Evolutionary conservation across 2,888 invertebrate genomes (phyloP), one percentile per base, ranked within the genome.

Genomic region (Argyresthia albistria): DNA sequence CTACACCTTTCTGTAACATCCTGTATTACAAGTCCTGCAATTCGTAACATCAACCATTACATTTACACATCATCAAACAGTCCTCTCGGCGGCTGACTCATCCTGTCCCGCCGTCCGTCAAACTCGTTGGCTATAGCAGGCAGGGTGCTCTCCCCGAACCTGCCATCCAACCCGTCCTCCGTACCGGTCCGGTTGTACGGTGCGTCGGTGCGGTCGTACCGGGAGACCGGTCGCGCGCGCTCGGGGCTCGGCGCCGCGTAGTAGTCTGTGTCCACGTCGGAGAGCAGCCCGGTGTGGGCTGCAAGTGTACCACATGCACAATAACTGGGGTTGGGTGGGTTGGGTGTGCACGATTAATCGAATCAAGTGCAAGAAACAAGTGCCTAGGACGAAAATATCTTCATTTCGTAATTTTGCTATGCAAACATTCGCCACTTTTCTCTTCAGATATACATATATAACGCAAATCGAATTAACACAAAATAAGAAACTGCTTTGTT

Each of bases 31-130:
- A 4, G 8, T 39, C 3, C 8, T 39, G 8, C 8, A 39, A 11
- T n/a, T 39, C 9, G 8, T 39, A 39, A 8, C n/a, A 11, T 9
- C 1, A 47, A 3, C 4, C 12, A 10, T 14, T 46, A 52, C n/a
- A n/a, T 55, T 78, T 89, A 95, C 55, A 96, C 94, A 73, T 96
- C 95, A 69, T 96, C 95, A 61, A 96, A 96, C 55, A 96, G 88
- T 9, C 94, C 94, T 59, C 92, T 88, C 0, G 94, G 95, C 0
- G 94, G 93, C 56, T 90, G 90, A 0, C 91, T 92, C 62, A 92
- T 89, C 58, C 91, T 89, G 51, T 76, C 75, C 45, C 78, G 61
- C 16, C 79, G 67, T 1, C 76, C 74, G 12, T 65, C 63, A 39
- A 63, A 67, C 46, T 81, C 80, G 0, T 70, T 3, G 7, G 12